A percentile compares a stretch with the other conserved stretches of the same genome.
Conservation (phyloP, 2,797 vertebrate species). For the Neopelma chrysocephalum region DNA sequence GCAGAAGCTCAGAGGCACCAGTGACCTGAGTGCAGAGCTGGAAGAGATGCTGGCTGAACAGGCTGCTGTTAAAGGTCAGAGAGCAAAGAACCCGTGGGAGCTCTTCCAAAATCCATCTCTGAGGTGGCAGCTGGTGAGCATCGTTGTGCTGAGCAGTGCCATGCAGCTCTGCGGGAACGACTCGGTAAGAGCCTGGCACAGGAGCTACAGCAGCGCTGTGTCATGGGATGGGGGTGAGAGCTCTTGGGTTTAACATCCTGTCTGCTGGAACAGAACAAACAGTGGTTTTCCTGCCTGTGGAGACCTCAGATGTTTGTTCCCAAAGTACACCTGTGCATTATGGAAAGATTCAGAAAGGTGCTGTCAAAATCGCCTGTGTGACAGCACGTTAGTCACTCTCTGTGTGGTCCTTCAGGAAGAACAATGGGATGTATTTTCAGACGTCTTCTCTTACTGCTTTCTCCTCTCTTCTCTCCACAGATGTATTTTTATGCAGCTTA, state of each 20-base stretch:
- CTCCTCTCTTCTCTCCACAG: constrained; percentile 68
- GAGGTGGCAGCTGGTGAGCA: constrained; percentile 84
- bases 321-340: neutral
- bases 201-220: rapidly evolving
- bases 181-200: constrained; percentile 72
- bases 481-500: constrained; percentile 91
- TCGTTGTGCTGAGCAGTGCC: constrained; percentile 87
- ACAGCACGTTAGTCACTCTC: neutral
- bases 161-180: constrained; percentile 93
- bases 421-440: neutral
- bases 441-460: neutral
- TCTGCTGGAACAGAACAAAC: neutral
- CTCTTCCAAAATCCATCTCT: constrained; percentile 78
- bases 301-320: neutral
- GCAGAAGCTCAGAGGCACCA: constrained; percentile 78
- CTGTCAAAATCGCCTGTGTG: neutral
- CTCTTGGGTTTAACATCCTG: neutral
- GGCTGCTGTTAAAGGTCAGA: constrained; percentile 75
- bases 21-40: constrained; percentile 80
- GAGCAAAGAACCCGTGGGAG: constrained; percentile 78
- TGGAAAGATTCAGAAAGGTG: neutral
- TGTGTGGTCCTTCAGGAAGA: neutral
- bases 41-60: constrained; percentile 87
- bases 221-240: rapidly evolving
- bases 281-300: neutral